A percentile compares a stretch with the other conserved stretches of the same genome.
Evolutionary conservation across 2,888 invertebrate species (phyloP).

Genomic region (Drosophila mimetica): DNA sequence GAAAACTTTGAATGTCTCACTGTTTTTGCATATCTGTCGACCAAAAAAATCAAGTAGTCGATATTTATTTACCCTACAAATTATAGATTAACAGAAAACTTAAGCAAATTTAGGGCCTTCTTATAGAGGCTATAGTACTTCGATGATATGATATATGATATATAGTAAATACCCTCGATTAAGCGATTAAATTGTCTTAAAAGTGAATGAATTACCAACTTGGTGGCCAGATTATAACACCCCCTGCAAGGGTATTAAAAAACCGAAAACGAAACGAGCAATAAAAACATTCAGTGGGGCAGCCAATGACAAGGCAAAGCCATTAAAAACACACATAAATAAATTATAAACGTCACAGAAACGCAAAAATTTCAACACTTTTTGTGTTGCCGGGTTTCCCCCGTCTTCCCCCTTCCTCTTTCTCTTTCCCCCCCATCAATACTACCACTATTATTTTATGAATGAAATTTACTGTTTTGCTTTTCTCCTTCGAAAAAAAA

Average conservation of each 20-base stretch:
- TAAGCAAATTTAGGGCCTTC: too few relatives aligned
- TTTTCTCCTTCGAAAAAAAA: conserved; percentile 37
- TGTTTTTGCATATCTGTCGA: conserved; percentile 19
- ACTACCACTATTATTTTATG: conserved; percentile 47
- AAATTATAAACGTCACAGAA: conserved; percentile 50
- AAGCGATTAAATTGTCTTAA: too few relatives aligned
- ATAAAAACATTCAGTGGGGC: conserved; percentile 21
- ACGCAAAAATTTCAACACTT: conserved; percentile 29
- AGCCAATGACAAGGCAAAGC: conserved; percentile 36
- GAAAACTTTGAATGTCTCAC: conserved; percentile 24
- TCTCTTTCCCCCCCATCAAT: conserved; percentile 5
- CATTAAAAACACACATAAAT: conserved; percentile 41
- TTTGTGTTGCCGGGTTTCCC: conserved; percentile 10
- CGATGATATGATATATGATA: too few relatives aligned
- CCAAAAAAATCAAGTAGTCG: neutral
- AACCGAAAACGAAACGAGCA: conserved; percentile 11
- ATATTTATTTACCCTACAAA: neutral
- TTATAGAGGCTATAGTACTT: too few relatives aligned
- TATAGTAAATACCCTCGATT: too few relatives aligned
- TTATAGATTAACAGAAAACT: neutral
- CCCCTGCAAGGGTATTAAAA: neutral
- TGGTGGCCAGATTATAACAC: neutral
- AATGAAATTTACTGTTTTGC: conserved; percentile 71
- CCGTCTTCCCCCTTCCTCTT: neutral
- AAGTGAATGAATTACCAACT: neutral